phyloP scores from a whole-genome alignment of 2,797 vertebrate genomes.

The Lateolabrax maculatus region DNA sequence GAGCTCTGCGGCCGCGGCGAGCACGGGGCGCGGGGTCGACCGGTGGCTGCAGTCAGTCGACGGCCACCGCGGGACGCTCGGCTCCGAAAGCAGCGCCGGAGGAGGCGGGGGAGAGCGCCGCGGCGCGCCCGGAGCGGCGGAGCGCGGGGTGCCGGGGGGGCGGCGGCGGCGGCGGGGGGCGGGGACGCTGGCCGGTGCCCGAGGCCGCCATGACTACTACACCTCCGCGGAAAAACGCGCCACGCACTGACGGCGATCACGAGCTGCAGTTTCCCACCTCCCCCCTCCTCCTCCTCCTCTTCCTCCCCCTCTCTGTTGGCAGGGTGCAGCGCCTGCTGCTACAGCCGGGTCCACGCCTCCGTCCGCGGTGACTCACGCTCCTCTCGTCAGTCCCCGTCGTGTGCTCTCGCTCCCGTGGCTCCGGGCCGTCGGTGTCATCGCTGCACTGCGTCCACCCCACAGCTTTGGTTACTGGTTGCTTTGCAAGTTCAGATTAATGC shows the following conservation, averaged over 20 bases:
- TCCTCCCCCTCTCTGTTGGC: constrained; percentile 32
- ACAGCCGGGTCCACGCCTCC: constrained; percentile 74
- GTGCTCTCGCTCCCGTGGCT: constrained; percentile 7
- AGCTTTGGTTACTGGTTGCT: no score
- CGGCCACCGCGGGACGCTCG: constrained; percentile 37
- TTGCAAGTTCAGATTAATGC: no score
- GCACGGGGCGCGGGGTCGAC: constrained; percentile 5
- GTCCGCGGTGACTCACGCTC: constrained; percentile 70
- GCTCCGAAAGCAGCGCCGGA: background rate
- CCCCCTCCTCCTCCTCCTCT: constrained; percentile 7
- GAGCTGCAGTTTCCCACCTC: constrained; percentile 26
- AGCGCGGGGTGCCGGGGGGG: constrained; percentile 3
- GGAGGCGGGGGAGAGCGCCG: background rate
- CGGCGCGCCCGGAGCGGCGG: constrained; percentile 15
- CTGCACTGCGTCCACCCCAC: no score
- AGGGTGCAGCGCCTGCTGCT: constrained; percentile 17
- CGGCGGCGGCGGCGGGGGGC: background rate
- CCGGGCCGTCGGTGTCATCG: no score
- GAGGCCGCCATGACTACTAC: constrained; percentile 71
- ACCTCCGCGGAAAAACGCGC: constrained; percentile 62
- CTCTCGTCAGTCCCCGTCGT: constrained; percentile 35
- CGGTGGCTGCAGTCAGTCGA: constrained; percentile 52
- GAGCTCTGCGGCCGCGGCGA: constrained; percentile 9
- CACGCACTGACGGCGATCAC: constrained; percentile 31
- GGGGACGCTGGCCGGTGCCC: constrained; percentile 61